These are phyloP conservation scores for Passerculus sandwichensis DNA, from an alignment of 2,797 vertebrate species.

Conservation along the genomic window DNA sequence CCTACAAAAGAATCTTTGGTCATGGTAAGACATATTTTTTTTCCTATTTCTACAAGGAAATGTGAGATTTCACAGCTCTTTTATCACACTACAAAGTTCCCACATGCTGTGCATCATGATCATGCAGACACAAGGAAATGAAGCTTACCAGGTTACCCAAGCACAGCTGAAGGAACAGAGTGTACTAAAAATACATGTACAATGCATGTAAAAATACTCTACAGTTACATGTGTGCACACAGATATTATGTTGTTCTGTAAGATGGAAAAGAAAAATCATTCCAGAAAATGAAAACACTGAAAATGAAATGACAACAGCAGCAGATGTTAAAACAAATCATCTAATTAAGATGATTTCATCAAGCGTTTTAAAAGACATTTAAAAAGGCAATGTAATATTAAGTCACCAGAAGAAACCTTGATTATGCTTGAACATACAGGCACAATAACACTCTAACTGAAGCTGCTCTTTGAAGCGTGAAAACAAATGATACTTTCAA, in stretches of 20 bases:
- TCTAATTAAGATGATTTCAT: constrained; percentile 58
- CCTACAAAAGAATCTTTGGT: not conserved
- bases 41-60: constrained; percentile 25
- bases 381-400: constrained; percentile 26
- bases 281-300: constrained; percentile 29
- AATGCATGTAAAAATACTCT: not conserved
- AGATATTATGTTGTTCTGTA: constrained; percentile 19
- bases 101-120: constrained; percentile 10
- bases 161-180: constrained; percentile 40
- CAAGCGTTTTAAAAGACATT: constrained; percentile 28
- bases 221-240: constrained; percentile 6
- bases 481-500: constrained; percentile 48
- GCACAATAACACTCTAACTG: not conserved
- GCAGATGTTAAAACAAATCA: constrained; percentile 53
- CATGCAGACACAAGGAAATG: constrained; percentile 22
- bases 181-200: constrained; percentile 55
- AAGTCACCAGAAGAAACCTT: constrained; percentile 38
- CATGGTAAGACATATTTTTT: not conserved
- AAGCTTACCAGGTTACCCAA: constrained; percentile 50
- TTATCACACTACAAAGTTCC: not conserved
- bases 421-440: constrained; percentile 17
- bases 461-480: constrained; percentile 29
- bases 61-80: constrained; percentile 24
- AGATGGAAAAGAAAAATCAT: constrained; percentile 16
- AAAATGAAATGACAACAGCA: constrained; percentile 33